phyloP scores from a whole-genome alignment of 2,113 vertebrate species.

The Brachyhypopomus occidentalis region DNA sequence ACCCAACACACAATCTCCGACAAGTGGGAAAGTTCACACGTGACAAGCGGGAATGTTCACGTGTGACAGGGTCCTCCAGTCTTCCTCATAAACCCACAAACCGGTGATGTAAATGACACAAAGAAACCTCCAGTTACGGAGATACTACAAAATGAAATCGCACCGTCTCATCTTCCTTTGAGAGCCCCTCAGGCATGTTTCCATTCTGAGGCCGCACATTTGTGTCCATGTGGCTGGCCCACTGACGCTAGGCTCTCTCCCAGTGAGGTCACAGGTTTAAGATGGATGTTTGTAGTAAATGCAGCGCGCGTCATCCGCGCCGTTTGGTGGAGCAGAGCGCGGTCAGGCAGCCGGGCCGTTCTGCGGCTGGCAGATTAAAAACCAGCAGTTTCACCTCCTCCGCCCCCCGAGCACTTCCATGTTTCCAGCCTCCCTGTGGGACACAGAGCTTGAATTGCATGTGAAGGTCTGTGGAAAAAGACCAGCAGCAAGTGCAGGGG shows the following conservation, averaged over 20 bases:
- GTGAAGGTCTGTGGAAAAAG: conserved; percentile 63
- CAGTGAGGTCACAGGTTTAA: conserved; percentile 67
- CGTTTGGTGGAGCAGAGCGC: conserved; percentile 64
- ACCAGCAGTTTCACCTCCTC: conserved; percentile 39
- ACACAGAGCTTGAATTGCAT: conserved; percentile 55
- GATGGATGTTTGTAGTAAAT: conserved; percentile 62
- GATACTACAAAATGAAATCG: neutral
- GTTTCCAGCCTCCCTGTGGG: conserved; percentile 63
- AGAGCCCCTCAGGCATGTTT: neutral
- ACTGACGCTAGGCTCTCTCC: conserved; percentile 61
- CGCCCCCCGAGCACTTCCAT: conserved; percentile 34
- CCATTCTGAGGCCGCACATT: conserved; percentile 28
- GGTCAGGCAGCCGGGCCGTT: conserved; percentile 72
- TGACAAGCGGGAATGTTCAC: neutral
- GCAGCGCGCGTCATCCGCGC: conserved; percentile 60
- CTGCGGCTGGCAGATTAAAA: conserved; percentile 52
- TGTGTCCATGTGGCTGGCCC: conserved; percentile 46
- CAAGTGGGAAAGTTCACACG: neutral
- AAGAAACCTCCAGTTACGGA: no score
- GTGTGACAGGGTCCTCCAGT: neutral
- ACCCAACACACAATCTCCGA: neutral
- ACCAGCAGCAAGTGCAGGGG: conserved; percentile 49
- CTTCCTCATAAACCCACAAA: conserved; percentile 4
- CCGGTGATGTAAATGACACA: neutral
- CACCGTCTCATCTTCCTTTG: neutral